These are phyloP conservation scores for Oasisia sp. DNA, from an alignment of 2,888 invertebrate genomes.

Conservation along the genomic window DNA sequence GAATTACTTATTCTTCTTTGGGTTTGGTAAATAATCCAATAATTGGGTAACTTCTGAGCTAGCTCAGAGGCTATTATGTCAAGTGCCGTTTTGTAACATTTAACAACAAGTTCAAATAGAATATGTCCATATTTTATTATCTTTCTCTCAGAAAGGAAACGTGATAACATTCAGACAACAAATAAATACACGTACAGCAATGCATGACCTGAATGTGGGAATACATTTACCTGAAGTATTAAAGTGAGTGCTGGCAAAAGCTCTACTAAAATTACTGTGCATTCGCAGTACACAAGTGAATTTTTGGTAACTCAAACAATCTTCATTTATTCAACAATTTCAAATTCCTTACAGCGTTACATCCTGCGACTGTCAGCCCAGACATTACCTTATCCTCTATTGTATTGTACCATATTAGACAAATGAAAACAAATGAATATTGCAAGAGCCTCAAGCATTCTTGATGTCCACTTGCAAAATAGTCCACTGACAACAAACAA, in stretches of 20 bases:
- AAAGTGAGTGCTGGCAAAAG: no score
- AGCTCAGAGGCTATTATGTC: no score
- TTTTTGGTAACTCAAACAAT: neutral
- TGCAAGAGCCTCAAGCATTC: neutral
- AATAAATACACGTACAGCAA: neutral
- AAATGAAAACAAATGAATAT: neutral
- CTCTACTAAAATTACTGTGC: neutral
- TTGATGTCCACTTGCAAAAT: neutral
- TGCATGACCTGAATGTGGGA: neutral
- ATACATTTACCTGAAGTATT: neutral
- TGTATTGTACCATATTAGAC: neutral
- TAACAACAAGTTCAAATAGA: neutral
- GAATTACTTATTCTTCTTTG: no score
- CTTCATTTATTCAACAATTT: neutral
- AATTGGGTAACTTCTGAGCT: no score
- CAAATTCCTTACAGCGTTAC: neutral
- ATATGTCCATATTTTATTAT: neutral
- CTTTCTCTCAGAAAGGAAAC: neutral
- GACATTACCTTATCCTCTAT: neutral
- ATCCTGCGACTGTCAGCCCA: neutral
- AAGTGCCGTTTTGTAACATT: no score
- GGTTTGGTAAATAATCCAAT: no score
- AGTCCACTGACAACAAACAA: neutral
- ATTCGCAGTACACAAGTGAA: neutral
- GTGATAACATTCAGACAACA: neutral